Base-by-base conservation (phyloP, 2,888 invertebrate species). In the Napeogenes inachia region DNA sequence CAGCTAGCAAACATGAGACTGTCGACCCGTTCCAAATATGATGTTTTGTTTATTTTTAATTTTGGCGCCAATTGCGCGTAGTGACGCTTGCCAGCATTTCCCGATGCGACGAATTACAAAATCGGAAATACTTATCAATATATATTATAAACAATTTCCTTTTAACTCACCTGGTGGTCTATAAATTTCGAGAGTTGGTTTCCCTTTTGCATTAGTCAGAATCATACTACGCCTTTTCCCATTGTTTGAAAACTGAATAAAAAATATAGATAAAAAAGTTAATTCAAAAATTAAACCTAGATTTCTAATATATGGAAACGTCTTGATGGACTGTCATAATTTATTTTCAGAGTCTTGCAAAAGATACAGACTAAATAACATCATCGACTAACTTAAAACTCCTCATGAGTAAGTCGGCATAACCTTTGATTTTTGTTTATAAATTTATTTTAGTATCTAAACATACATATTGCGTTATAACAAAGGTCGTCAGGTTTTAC, bases 141-240 rank as follows among this genome's bases (percentile, higher is more conserved):
- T 60, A 33, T 45, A 47, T 33, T 57, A 54, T 42, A 57, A 35
- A 45, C 50, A n/a, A 47, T 59, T 55, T 53, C 50, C 30, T 60
- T 63, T 66, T 42, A 45, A 21, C 92, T 92, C 82, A 96, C 96
- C 97, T 81, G 97, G 97, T 65, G 97, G 97, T 78, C 96, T 93
- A 83, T 97, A 97, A 74, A 97, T 95, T 89, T 97, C 96, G 88
- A 97, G 92, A 33, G 96, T 94, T 12, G 97, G 97, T 83, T 97
- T 97, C 58, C 94, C 93, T 80, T 94, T 93, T 32, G 88, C 79
- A 71, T 92, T 91, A 68, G 93, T 93, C 78, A 95, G 92, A 70
- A 94, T 95, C 87, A 94, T 93, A 83, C 94, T 95, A 76, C 94
- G 92, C 74, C 95, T 92, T 87, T 95, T 95, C 78, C 92, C 91